Conservation (phyloP, 2,888 invertebrate species). For the Eristalis pertinax region DNA sequence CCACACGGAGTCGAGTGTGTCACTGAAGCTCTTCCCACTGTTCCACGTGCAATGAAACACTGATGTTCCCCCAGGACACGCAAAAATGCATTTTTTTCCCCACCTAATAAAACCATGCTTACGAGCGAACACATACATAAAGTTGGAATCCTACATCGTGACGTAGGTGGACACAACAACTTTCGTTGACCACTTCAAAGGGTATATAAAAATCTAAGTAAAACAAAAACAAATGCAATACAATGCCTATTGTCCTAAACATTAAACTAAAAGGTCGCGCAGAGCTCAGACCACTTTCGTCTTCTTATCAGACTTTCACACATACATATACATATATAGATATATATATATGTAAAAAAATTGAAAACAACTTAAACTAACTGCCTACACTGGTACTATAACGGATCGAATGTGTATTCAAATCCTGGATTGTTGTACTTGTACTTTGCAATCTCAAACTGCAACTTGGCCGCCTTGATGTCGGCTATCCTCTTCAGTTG, state of each 20-base stretch:
- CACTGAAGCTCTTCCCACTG: no score
- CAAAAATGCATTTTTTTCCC: background rate
- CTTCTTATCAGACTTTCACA: constrained; percentile 22
- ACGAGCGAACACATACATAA: background rate
- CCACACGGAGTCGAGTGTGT: no score
- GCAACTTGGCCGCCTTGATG: constrained; percentile 79
- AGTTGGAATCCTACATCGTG: background rate
- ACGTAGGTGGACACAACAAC: background rate
- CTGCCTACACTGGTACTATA: constrained; percentile 73
- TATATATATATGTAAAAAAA: background rate
- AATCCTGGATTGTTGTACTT: constrained; percentile 81
- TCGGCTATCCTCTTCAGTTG: constrained; percentile 80
- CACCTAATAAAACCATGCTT: background rate
- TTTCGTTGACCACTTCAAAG: background rate
- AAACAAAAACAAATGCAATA: constrained; percentile 36
- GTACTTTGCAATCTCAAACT: constrained; percentile 80
- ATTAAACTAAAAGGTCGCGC: constrained; percentile 35
- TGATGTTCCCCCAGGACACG: no score
- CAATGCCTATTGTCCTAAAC: constrained; percentile 50
- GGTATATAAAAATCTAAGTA: background rate
- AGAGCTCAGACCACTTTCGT: background rate
- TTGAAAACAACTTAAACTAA: constrained; percentile 23
- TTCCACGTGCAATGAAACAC: no score
- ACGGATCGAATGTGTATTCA: constrained; percentile 77
- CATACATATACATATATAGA: background rate